Conservation (phyloP, 1,140 invertebrate genomes). For the Conus betulinus region DNA sequence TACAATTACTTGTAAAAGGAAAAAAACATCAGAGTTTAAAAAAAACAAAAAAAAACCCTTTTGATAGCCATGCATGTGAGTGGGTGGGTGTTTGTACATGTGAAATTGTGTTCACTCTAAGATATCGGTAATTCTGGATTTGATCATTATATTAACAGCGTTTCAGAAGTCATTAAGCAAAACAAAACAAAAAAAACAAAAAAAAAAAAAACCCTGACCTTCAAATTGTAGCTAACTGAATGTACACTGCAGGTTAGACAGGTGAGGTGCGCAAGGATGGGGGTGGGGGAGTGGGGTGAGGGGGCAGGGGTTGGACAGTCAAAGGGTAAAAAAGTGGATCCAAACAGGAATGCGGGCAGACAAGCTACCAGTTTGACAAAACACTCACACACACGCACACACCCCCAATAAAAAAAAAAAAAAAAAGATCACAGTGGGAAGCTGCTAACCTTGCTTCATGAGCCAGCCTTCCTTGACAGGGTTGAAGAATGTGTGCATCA, state of each 20-base stretch:
- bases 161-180: no score
- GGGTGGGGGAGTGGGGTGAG: background rate
- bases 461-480: conserved; percentile 99
- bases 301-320: background rate
- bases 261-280: background rate
- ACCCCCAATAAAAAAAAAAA: background rate
- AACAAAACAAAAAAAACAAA: no score
- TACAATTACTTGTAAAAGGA: no score
- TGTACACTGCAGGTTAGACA: background rate
- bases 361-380: background rate
- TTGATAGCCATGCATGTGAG: background rate
- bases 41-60: no score
- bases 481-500: conserved; percentile 99
- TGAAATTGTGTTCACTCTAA: background rate
- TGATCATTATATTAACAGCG: no score
- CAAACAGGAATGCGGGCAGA: background rate
- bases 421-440: background rate
- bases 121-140: no score
- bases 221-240: no score
- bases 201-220: no score
- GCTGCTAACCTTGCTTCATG: conserved; percentile 92
- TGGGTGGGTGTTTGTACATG: background rate
- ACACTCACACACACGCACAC: background rate
- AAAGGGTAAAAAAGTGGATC: background rate
- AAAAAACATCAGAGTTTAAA: no score